These are phyloP conservation scores for Mungos mungo DNA, from an alignment of 2,113 vertebrate species.

Conservation along the genomic window DNA sequence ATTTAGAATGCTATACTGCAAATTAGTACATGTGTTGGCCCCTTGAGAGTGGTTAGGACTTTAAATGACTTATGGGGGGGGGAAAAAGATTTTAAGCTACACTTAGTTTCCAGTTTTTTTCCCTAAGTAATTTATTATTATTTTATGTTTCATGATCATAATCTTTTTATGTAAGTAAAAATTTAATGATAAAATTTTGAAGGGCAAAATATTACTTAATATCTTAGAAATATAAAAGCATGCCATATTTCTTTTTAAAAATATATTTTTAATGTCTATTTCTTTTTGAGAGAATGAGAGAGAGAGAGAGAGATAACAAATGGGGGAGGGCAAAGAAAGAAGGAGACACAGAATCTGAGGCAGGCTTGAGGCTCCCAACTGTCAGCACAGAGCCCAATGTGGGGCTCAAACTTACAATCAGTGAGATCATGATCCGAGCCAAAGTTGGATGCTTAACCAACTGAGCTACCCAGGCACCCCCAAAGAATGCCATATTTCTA, in stretches of 20 bases:
- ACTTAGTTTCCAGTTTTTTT: neutral
- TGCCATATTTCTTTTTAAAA: neutral
- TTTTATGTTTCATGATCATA: neutral
- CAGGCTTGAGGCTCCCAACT: too few relatives aligned
- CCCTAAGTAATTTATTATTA: neutral
- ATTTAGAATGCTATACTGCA: neutral
- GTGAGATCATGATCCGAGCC: too few relatives aligned
- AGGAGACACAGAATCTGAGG: too few relatives aligned
- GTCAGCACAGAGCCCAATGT: too few relatives aligned
- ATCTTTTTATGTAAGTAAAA: neutral
- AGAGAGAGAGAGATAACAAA: too few relatives aligned
- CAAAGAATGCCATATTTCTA: neutral
- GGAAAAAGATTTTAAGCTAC: neutral
- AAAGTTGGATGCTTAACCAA: too few relatives aligned
- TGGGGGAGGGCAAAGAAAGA: too few relatives aligned
- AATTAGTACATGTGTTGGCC: neutral
- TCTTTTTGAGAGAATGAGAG: too few relatives aligned
- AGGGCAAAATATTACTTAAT: neutral
- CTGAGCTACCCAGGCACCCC: too few relatives aligned
- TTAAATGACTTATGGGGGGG: neutral
- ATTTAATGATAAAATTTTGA: neutral
- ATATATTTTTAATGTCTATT: too few relatives aligned
- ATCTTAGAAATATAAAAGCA: neutral
- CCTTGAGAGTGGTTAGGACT: neutral
- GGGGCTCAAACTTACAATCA: too few relatives aligned